Base-by-base conservation (phyloP, 2,797 vertebrate genomes). In the Manis crassicaudata region DNA sequence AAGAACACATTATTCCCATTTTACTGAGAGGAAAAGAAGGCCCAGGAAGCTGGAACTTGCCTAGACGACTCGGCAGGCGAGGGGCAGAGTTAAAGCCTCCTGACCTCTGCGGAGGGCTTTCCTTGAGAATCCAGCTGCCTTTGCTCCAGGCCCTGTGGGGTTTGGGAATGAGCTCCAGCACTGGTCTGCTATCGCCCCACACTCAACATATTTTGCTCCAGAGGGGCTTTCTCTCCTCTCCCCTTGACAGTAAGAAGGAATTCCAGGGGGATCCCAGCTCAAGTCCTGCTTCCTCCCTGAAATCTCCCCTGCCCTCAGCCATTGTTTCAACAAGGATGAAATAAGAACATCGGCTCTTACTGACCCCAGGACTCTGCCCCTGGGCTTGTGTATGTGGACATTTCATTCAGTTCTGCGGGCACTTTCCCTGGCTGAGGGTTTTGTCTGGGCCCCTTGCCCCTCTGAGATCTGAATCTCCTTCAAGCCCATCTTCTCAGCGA, bases 241-340 rank as follows among this genome's bases (percentile, higher is more conserved):
- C 67, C 6, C 43, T 37, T 65, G 37, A 27, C 46, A 63, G 50
- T 67, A 46, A 87, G 62, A 73, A 67, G 81, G 89, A 62, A 63
- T 81, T 90, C 70, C 76, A 85, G 75, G 88, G 94, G 37, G 95
- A 70, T 82, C 79, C 60, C 70, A 46, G 54, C 40, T 83, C 20
- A 35, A 18, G 54, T 37, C n/a, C 67, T 35, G 17, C 43, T 29
- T 96, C 76, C 67, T 89, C 72, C 46, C 37, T n/a, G 46, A 46
- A 90, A 76, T 32, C 11, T 32, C 18, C 13, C 70, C 56, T 35
- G 60, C 25, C 60, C 35, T 93, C n/a, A 18, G 29, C 27, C 27
- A 70, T 16, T 62, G 43, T 75, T 43, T 86, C 35, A 14, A 54
- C 0, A 3, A 82, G n/a, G 60, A 18, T 0, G 46, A 46, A 3